A percentile compares a stretch with the other conserved stretches of the same genome.
These are phyloP conservation scores for Paraescarpia echinospica DNA, from an alignment of 1,140 invertebrate species.

Conservation along the genomic window DNA sequence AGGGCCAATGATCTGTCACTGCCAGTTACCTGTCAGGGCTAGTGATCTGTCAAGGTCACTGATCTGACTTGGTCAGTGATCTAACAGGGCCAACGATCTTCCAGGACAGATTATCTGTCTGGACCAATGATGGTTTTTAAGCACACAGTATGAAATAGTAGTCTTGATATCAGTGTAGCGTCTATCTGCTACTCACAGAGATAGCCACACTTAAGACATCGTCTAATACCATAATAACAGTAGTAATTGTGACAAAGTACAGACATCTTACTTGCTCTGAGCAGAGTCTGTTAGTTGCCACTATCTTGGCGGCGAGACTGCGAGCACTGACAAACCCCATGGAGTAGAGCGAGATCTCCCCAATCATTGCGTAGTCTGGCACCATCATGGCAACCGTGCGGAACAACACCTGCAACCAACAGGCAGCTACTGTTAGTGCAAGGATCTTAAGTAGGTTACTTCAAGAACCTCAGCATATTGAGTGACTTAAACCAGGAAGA, in stretches of 20 bases:
- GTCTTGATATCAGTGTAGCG: too few relatives aligned
- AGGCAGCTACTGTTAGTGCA: too few relatives aligned
- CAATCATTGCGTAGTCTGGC: constrained; percentile 60
- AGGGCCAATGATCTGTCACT: too few relatives aligned
- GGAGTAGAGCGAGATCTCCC: constrained; percentile 58
- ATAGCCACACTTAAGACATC: background rate
- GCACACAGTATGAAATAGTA: background rate
- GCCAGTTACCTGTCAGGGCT: too few relatives aligned
- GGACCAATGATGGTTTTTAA: background rate
- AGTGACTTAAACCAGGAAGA: too few relatives aligned
- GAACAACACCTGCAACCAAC: constrained; percentile 56
- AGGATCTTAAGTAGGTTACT: too few relatives aligned
- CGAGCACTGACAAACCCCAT: constrained; percentile 59
- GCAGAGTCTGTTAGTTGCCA: constrained; percentile 58
- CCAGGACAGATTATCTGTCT: too few relatives aligned
- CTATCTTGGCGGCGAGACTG: constrained; percentile 57
- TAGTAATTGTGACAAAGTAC: background rate
- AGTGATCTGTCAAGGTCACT: too few relatives aligned
- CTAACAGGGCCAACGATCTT: too few relatives aligned
- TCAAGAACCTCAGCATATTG: too few relatives aligned
- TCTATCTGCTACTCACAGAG: background rate
- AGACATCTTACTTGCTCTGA: constrained; percentile 51
- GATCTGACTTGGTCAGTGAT: too few relatives aligned
- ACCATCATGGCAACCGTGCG: constrained; percentile 61
- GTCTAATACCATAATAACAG: background rate